These are phyloP conservation scores for Heterodera filipjevi DNA, from an alignment of 2,888 invertebrate species.

Conservation along the genomic window DNA sequence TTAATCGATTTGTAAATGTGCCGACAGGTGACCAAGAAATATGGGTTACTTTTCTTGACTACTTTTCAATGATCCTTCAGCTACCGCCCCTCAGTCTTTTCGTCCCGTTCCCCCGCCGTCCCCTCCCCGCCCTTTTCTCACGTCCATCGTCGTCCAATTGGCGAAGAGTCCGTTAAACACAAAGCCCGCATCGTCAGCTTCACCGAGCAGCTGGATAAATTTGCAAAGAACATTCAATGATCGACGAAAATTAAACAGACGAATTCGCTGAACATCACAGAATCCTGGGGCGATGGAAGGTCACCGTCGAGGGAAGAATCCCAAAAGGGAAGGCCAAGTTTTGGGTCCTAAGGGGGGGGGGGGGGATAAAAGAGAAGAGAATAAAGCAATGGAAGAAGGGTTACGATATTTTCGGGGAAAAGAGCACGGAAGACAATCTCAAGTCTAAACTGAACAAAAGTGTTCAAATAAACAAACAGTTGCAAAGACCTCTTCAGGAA, in stretches of 20 bases:
- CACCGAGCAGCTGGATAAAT: conserved; percentile 57
- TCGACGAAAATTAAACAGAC: neutral
- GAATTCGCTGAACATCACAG: conserved; percentile 64
- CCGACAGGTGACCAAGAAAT: neutral
- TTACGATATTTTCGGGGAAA: conserved; percentile 55
- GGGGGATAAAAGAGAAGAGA: neutral
- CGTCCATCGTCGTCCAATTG: conserved; percentile 64
- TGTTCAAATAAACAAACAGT: neutral
- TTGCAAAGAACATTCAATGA: neutral
- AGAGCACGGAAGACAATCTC: conserved; percentile 52
- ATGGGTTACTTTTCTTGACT: neutral
- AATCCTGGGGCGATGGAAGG: conserved; percentile 64
- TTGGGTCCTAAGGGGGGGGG: neutral
- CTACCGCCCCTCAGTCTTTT: too few species aligned
- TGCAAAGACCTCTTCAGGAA: conserved; percentile 50
- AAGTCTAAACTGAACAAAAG: conserved; percentile 40
- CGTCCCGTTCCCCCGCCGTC: neutral
- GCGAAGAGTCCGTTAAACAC: conserved; percentile 65
- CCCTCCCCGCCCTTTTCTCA: conserved; percentile 27
- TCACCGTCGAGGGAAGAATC: conserved; percentile 65
- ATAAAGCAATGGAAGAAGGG: neutral
- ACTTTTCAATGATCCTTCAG: too few species aligned
- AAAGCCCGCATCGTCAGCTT: conserved; percentile 58
- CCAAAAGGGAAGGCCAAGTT: conserved; percentile 65
- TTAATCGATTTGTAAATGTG: neutral